A percentile compares a stretch with the other conserved stretches of the same genome.
These are phyloP conservation scores for Amblyornis subalaris DNA, from an alignment of 2,113 vertebrate genomes.

Conservation along the genomic window DNA sequence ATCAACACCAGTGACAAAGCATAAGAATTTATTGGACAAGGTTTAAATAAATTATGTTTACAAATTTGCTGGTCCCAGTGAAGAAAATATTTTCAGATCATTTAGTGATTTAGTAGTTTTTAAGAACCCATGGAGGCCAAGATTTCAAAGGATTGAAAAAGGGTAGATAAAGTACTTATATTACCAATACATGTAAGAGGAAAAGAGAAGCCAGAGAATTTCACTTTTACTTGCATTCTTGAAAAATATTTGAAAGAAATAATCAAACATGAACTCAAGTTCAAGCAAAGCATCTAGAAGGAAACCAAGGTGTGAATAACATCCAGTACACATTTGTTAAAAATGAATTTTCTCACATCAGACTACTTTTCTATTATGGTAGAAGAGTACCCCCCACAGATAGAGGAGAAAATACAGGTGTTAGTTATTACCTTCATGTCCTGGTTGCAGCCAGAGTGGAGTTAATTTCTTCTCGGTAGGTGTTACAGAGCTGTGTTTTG, in stretches of 20 bases:
- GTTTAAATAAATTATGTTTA: neutral
- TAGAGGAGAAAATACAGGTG: neutral
- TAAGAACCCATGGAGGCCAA: neutral
- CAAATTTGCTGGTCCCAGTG: neutral
- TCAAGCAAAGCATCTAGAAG: neutral
- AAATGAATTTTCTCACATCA: neutral
- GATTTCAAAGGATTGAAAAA: neutral
- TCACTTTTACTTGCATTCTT: neutral
- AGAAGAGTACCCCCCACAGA: neutral
- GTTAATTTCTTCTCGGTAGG: neutral
- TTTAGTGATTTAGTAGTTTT: neutral
- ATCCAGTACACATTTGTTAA: neutral
- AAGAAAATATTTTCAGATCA: neutral
- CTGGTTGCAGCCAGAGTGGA: neutral
- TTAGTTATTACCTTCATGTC: neutral
- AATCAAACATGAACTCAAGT: neutral
- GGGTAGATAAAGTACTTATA: neutral
- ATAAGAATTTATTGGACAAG: neutral
- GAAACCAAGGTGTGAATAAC: neutral
- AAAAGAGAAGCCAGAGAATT: neutral
- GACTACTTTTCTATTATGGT: neutral
- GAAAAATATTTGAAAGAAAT: neutral
- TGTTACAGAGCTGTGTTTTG: neutral
- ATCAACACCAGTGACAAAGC: neutral
- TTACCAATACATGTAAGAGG: neutral